Base-by-base conservation (phyloP, 2,888 invertebrate species). In the Auanema freiburgensis region DNA sequence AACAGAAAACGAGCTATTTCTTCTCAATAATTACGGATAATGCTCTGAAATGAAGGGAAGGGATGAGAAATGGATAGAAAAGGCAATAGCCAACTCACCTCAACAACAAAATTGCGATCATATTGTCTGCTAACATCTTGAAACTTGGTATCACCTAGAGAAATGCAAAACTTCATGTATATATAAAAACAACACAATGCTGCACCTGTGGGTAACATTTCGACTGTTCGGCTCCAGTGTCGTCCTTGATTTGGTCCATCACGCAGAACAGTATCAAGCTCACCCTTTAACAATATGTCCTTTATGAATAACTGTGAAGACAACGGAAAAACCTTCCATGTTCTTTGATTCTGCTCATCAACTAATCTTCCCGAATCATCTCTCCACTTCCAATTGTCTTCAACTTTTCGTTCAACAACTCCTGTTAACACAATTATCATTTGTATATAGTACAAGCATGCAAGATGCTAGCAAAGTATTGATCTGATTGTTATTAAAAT, bases 51-150 rank as follows among this genome's bases (percentile, higher is more conserved):
- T 18, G 1, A 59, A 55, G 12, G 21, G 41, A 14, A 43, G 25
- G 16, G 16, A 16, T 46, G 11, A 33, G n/a, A 40, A 16, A 25
- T 42, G 12, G n/a, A 18, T 8, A 58, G 18, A 46, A 25, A 18
- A 18, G 55, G 40, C 23, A 55, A 33, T 24, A 21, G 16, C 18
- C 25, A 33, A 58, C 61, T 43, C 12, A 70, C 70, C 64, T 74
- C 74, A 23, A 74, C 74, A 44, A 74, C 71, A 43, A 61, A 74
- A 25, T 71, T 65, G 53, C 67, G 63, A 46, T 68, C 68, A 52
- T 74, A 74, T 50, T 74, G 74, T 56, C 74, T 63, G 61, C 70
- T 74, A 43, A 72, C 67, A 51, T 74, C 74, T 61, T 74, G 74
- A 69, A 74, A 74, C 21, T 69, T 51, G 1, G 69, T 74, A 33